Evolutionary conservation across 2,888 invertebrate species (phyloP).

Genomic region (Noctua janthe): DNA sequence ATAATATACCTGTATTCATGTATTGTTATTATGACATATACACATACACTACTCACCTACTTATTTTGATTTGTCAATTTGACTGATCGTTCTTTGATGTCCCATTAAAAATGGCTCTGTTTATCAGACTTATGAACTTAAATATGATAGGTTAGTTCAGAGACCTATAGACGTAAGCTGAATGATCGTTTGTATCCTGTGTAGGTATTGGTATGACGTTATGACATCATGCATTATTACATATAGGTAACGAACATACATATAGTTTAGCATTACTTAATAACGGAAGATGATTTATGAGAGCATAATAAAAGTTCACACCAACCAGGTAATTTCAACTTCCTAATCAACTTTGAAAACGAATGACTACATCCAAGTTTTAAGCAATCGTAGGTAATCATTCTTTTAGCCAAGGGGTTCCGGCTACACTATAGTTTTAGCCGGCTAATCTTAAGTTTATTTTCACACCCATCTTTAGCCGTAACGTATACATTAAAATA

Average conservation of each 20-base stretch:
- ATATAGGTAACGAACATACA: constrained; percentile 2
- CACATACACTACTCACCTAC: constrained; percentile 14
- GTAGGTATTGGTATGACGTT: constrained; percentile 13
- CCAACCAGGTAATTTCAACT: neutral
- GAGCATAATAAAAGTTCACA: constrained; percentile 1
- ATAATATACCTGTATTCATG: constrained; percentile 20
- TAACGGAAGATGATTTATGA: constrained; percentile 8
- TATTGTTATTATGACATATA: constrained; percentile 41
- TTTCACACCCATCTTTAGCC: neutral
- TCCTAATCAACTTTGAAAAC: neutral
- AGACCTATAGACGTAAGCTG: constrained; percentile 4
- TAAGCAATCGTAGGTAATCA: neutral
- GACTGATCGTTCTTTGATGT: neutral
- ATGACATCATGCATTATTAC: constrained; percentile 35
- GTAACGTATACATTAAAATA: neutral
- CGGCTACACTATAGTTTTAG: neutral
- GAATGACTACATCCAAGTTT: neutral
- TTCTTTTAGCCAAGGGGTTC: neutral
- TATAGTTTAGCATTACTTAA: constrained; percentile 8
- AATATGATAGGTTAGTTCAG: neutral
- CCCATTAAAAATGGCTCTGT: neutral
- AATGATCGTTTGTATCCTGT: constrained; percentile 21
- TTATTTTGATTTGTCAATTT: constrained; percentile 34
- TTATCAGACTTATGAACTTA: constrained; percentile 4
- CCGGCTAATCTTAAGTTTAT: neutral